A percentile compares a stretch with the other conserved stretches of the same genome.
Conservation (phyloP, 2,113 vertebrate genomes). For the Spea multiplicata region DNA sequence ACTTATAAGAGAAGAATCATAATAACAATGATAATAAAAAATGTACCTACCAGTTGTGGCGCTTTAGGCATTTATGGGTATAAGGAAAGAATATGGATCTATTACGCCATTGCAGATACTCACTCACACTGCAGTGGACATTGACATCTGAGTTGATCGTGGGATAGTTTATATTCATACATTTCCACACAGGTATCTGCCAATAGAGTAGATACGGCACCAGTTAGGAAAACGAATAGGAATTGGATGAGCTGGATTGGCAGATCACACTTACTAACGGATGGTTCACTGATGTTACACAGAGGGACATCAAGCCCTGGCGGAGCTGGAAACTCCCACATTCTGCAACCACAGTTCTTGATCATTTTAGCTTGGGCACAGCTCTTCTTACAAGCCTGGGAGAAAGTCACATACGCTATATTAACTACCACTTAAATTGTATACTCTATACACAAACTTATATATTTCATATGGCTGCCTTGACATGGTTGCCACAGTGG, state of each 20-base stretch:
- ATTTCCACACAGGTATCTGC: conserved; percentile 45
- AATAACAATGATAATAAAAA: too few relatives aligned
- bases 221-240: background rate
- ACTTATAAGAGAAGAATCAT: too few relatives aligned
- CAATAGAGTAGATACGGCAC: background rate
- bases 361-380: conserved; percentile 46
- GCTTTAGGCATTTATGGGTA: too few relatives aligned
- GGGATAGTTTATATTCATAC: conserved; percentile 49
- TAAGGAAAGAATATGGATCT: too few relatives aligned
- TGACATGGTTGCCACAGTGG: too few relatives aligned
- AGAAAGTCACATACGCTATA: conserved; percentile 14
- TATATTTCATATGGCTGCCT: too few relatives aligned
- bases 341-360: conserved; percentile 47
- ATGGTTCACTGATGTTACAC: conserved; percentile 45
- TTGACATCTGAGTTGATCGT: conserved; percentile 47
- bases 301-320: conserved; percentile 40
- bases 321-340: conserved; percentile 49
- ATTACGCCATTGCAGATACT: conserved; percentile 10
- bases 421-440: background rate
- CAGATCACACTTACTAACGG: conserved; percentile 40
- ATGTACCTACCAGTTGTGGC: too few relatives aligned
- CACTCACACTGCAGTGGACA: conserved; percentile 48
- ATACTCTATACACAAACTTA: conserved; percentile 10
- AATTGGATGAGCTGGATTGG: background rate
- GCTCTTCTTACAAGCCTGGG: conserved; percentile 47